Evolutionary conservation across 37 sponge, comb jelly and placozoan genomes (phyloP).

Genomic region (Aphrocallistes beatrix): DNA sequence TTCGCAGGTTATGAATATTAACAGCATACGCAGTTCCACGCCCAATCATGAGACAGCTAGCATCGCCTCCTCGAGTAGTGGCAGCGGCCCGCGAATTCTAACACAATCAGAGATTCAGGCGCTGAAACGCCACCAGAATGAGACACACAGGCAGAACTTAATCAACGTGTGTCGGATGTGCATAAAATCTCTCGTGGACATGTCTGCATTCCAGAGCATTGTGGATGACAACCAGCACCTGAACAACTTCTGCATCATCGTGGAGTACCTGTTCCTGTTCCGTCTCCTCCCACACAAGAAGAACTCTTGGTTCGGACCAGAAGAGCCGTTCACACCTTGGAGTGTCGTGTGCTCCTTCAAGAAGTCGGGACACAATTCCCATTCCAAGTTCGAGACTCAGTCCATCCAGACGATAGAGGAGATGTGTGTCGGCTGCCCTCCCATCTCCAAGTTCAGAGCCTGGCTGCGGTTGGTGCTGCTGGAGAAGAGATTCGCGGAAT

Average conservation of each 20-base stretch:
- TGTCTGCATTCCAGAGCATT: conserved; percentile 55
- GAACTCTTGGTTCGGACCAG: conserved; percentile 40
- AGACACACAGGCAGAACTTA: background rate
- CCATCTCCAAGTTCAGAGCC: conserved; percentile 39
- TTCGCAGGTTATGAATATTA: background rate
- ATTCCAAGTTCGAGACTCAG: background rate
- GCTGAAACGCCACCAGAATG: background rate
- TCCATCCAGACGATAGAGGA: background rate
- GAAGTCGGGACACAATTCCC: background rate
- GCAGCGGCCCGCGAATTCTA: background rate
- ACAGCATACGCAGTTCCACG: background rate
- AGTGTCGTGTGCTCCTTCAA: conserved; percentile 35
- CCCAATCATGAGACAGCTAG: background rate
- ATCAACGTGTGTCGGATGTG: conserved; percentile 45
- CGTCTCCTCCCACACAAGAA: conserved; percentile 32
- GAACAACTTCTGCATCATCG: conserved; percentile 42
- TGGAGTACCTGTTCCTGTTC: conserved; percentile 62
- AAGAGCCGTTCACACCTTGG: conserved; percentile 37
- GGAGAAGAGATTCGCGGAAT: conserved; percentile 50
- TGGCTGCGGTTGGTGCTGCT: conserved; percentile 59
- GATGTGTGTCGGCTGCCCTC: background rate
- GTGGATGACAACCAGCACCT: conserved; percentile 51
- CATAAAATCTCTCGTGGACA: conserved; percentile 65
- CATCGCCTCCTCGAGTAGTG: background rate
- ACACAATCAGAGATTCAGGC: background rate